These are phyloP conservation scores for Andrena bicolor DNA, from an alignment of 2,888 invertebrate species.

Conservation along the genomic window DNA sequence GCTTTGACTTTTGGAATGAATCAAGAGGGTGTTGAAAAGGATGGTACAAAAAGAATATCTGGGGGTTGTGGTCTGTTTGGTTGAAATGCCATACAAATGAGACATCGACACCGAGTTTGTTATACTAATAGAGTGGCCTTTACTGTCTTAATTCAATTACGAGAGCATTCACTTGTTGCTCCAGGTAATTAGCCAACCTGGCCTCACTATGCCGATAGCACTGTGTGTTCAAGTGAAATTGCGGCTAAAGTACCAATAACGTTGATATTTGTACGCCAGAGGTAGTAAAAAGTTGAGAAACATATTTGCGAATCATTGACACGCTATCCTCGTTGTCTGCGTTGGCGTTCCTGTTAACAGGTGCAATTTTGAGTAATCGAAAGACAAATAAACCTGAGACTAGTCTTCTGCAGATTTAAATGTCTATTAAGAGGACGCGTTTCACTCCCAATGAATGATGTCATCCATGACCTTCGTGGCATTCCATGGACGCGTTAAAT, in stretches of 20 bases:
- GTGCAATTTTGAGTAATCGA: background rate
- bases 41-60: background rate
- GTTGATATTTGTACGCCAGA: background rate
- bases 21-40: background rate
- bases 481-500: slow-evolving; percentile 7
- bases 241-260: background rate
- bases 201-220: no score
- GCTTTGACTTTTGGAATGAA: background rate
- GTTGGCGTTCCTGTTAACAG: background rate
- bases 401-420: background rate
- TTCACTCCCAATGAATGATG: background rate
- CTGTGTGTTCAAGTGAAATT: slow-evolving; percentile 26
- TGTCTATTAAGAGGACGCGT: background rate
- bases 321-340: slow-evolving; percentile 17
- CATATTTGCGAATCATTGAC: slow-evolving; percentile 25
- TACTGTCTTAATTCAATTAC: background rate
- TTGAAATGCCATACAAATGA: no score
- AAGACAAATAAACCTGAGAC: background rate
- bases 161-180: background rate
- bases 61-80: background rate
- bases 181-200: background rate
- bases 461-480: background rate
- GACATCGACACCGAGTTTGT: no score
- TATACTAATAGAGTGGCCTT: no score
- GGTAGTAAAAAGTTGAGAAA: slow-evolving; percentile 31